These are phyloP conservation scores for Poecilia wingei DNA, from an alignment of 2,797 vertebrate species.

Conservation along the genomic window DNA sequence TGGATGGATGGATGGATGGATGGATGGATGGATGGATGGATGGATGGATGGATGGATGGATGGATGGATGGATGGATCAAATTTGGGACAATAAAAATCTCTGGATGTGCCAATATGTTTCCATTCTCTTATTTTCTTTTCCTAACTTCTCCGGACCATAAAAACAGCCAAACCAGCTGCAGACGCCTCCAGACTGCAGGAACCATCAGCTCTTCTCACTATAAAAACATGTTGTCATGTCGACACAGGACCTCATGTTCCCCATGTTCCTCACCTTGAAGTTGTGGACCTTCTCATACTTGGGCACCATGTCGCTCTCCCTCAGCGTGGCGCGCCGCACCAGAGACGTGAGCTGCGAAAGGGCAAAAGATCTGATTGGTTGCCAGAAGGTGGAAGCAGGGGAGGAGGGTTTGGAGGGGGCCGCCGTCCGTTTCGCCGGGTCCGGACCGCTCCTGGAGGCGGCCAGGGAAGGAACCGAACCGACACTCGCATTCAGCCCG, in stretches of 20 bases:
- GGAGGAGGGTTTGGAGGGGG: constrained; percentile 83
- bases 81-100: too few species aligned
- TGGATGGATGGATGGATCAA: not conserved
- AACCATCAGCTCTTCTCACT: not conserved
- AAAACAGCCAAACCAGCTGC: not conserved
- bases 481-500: constrained; percentile 79
- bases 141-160: not conserved
- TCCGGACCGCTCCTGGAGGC: constrained; percentile 28
- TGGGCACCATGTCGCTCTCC: constrained; percentile 93
- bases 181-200: not conserved
- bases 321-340: constrained; percentile 97
- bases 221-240: constrained; percentile 13
- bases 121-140: not conserved
- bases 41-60: not conserved
- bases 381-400: constrained; percentile 91
- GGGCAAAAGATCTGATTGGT: constrained; percentile 98
- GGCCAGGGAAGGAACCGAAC: constrained; percentile 51
- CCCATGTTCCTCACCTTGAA: constrained; percentile 91
- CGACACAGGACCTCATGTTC: constrained; percentile 9
- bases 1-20: not conserved
- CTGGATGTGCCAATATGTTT: not conserved
- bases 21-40: too few species aligned
- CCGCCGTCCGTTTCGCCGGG: not conserved
- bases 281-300: constrained; percentile 99
- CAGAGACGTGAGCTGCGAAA: constrained; percentile 98